Conservation (phyloP, 1,140 invertebrate species). For the Onthophagus taurus region DNA sequence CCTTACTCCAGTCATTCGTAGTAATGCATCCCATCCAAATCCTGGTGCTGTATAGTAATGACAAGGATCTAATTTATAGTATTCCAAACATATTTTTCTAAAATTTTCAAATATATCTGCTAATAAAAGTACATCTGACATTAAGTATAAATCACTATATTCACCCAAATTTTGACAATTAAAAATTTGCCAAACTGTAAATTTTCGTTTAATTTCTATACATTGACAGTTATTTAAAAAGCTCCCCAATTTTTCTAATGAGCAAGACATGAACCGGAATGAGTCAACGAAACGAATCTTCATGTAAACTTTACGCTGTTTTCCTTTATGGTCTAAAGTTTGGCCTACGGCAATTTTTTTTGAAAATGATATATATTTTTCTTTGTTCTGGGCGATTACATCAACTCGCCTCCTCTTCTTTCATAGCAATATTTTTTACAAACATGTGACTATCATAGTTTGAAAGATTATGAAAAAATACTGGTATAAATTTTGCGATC, state of each 20-base stretch:
- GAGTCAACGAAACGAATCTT: slow-evolving; percentile 30
- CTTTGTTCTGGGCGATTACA: slow-evolving; percentile 34
- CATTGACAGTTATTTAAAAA: not conserved
- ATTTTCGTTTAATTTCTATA: not conserved
- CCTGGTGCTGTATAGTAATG: slow-evolving; percentile 36
- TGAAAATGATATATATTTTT: slow-evolving; percentile 28
- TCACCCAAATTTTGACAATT: slow-evolving; percentile 10
- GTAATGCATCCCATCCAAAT: slow-evolving; percentile 37
- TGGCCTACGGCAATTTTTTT: slow-evolving; percentile 21
- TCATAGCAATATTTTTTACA: slow-evolving; percentile 27
- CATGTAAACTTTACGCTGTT: slow-evolving; percentile 13
- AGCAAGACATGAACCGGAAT: slow-evolving; percentile 27
- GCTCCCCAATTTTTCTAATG: slow-evolving; percentile 19
- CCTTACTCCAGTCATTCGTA: slow-evolving; percentile 35
- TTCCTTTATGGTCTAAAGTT: slow-evolving; percentile 5
- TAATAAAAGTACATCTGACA: slow-evolving; percentile 11
- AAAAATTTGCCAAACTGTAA: slow-evolving; percentile 10
- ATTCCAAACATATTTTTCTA: slow-evolving; percentile 6
- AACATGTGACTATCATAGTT: slow-evolving; percentile 36
- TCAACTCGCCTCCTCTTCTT: slow-evolving; percentile 31
- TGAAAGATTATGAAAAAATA: slow-evolving; percentile 38
- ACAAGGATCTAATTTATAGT: slow-evolving; percentile 24
- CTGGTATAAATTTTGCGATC: slow-evolving; percentile 26
- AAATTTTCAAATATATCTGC: slow-evolving; percentile 16
- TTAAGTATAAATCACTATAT: slow-evolving; percentile 14